Conservation (phyloP, 2,113 vertebrate genomes). For the Dipodomys stephensi region DNA sequence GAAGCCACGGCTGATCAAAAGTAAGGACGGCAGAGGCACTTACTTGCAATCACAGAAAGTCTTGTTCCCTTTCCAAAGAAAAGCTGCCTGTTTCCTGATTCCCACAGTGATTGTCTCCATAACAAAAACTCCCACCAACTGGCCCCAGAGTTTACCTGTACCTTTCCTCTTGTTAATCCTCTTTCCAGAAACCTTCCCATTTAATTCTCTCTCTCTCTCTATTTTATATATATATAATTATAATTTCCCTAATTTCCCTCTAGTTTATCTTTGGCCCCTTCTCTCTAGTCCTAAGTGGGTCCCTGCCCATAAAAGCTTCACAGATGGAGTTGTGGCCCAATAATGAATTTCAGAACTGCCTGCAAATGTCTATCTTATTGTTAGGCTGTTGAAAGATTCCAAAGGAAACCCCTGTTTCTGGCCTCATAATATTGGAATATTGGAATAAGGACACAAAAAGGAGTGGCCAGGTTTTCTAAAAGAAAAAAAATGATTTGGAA, state of each 20-base stretch:
- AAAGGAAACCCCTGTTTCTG: conserved; percentile 61
- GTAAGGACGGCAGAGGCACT: conserved; percentile 49
- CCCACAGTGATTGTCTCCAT: conserved; percentile 66
- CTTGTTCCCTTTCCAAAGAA: conserved; percentile 76
- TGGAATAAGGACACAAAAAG: conserved; percentile 53
- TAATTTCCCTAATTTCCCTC: not conserved
- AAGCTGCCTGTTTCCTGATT: not conserved
- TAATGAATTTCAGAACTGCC: conserved; percentile 22
- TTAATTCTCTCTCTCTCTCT: too few species aligned
- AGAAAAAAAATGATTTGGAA: conserved; percentile 54
- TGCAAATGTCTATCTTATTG: conserved; percentile 38
- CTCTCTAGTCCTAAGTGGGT: not conserved
- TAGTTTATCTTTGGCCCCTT: not conserved
- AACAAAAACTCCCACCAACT: conserved; percentile 55
- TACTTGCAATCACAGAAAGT: conserved; percentile 74
- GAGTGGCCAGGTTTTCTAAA: conserved; percentile 32
- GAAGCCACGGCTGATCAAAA: not conserved
- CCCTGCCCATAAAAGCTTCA: not conserved
- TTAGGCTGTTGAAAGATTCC: conserved; percentile 52
- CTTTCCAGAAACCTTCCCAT: not conserved
- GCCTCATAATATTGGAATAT: not conserved
- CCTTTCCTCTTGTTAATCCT: conserved; percentile 23
- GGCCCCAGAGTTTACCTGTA: not conserved
- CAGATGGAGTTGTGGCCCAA: not conserved
- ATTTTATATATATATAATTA: too few species aligned